Conservation (phyloP, 2,888 invertebrate species). For the Stenotaenia linearis region DNA sequence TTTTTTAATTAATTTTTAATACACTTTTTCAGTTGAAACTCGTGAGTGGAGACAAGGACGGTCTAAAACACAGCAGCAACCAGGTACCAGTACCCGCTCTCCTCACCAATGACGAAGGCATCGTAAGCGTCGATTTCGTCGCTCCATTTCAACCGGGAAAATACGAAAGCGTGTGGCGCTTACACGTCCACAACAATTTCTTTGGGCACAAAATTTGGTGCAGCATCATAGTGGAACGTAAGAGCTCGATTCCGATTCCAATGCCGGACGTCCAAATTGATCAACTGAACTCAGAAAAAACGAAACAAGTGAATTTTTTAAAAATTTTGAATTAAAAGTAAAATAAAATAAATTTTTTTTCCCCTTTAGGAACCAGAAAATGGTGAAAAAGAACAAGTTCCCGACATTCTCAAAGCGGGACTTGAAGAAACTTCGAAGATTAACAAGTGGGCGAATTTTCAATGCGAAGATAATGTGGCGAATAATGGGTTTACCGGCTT, state of each 20-base stretch:
- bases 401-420: conserved; percentile 21
- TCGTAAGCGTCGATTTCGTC: conserved; percentile 42
- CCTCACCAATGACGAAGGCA: conserved; percentile 43
- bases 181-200: conserved; percentile 42
- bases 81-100: conserved; percentile 43
- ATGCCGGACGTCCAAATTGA: not conserved
- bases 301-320: not conserved
- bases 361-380: not conserved
- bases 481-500: conserved; percentile 39
- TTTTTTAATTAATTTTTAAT: not conserved
- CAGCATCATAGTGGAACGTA: conserved; percentile 38
- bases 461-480: not conserved
- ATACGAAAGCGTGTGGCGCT: conserved; percentile 47
- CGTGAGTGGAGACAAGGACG: conserved; percentile 31
- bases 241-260: not conserved
- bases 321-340: not conserved
- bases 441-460: conserved; percentile 33
- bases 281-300: not conserved
- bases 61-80: conserved; percentile 38
- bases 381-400: conserved; percentile 2
- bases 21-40: conserved; percentile 34
- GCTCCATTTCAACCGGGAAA: conserved; percentile 42
- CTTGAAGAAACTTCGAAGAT: not conserved
- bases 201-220: conserved; percentile 48
- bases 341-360: not conserved